These are phyloP conservation scores for Tetraodon nigroviridis DNA, from an alignment of 2,113 vertebrate species.

Conservation along the genomic window DNA sequence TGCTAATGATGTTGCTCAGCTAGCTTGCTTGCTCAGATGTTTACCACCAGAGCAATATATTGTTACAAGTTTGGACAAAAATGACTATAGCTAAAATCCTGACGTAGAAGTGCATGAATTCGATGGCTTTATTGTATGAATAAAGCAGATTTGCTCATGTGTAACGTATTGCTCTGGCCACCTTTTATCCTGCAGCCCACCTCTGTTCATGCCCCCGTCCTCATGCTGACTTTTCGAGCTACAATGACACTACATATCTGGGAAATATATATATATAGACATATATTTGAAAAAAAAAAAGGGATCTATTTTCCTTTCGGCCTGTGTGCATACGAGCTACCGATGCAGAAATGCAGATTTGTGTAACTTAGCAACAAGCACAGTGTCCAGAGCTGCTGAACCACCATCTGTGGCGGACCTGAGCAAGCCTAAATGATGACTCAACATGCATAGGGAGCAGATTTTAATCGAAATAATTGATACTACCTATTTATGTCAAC, in stretches of 20 bases:
- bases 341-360: slow-evolving; percentile 6
- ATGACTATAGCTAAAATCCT: slow-evolving; percentile 18
- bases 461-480: slow-evolving; percentile 1
- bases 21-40: slow-evolving; percentile 87
- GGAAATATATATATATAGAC: neutral
- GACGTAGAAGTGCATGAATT: slow-evolving; percentile 54
- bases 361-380: slow-evolving; percentile 31
- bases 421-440: neutral
- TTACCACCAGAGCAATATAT: slow-evolving; percentile 75
- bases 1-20: slow-evolving; percentile 71
- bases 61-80: slow-evolving; percentile 39
- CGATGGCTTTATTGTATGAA: slow-evolving; percentile 75
- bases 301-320: neutral
- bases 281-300: slow-evolving; percentile 4
- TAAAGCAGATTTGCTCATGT: slow-evolving; percentile 66
- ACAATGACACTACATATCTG: neutral
- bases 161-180: slow-evolving; percentile 64
- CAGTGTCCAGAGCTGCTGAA: slow-evolving; percentile 12
- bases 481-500: neutral
- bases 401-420: slow-evolving; percentile 1
- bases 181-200: slow-evolving; percentile 18
- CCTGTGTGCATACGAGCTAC: slow-evolving; percentile 6
- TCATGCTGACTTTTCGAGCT: neutral
- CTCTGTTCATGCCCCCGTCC: slow-evolving; percentile 34
- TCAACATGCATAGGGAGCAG: neutral